These are phyloP conservation scores for Madoqua kirkii DNA, from an alignment of 2,113 vertebrate species.

Conservation along the genomic window DNA sequence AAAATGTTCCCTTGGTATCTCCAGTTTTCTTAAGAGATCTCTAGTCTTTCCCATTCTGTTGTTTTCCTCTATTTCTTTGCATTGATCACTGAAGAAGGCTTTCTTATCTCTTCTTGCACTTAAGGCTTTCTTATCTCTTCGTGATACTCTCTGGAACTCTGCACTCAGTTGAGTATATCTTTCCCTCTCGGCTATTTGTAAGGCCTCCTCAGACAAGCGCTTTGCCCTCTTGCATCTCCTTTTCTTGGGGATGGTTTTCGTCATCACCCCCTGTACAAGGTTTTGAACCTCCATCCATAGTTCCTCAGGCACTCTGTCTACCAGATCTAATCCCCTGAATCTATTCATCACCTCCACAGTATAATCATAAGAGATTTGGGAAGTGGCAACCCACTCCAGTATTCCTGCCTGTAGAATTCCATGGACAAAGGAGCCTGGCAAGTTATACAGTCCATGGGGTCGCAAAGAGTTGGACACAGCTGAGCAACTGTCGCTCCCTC, in stretches of 20 bases:
- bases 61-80: background rate
- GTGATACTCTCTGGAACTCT: background rate
- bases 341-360: background rate
- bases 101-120: too few relatives aligned
- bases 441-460: background rate
- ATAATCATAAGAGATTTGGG: background rate
- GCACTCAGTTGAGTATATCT: fast-evolving
- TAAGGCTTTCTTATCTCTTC: background rate
- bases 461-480: background rate
- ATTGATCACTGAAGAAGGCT: background rate
- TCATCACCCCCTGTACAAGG: background rate
- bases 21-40: too few relatives aligned
- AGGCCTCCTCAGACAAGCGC: background rate
- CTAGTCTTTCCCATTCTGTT: background rate
- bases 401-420: background rate
- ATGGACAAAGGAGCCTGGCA: background rate
- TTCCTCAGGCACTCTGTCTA: background rate
- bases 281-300: background rate
- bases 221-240: background rate
- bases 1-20: background rate
- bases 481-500: background rate
- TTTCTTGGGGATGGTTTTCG: background rate
- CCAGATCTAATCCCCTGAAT: background rate
- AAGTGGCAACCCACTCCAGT: background rate
- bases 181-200: background rate